Base-by-base conservation (phyloP, 2,113 vertebrate genomes). In the Dicentrarchus labrax region DNA sequence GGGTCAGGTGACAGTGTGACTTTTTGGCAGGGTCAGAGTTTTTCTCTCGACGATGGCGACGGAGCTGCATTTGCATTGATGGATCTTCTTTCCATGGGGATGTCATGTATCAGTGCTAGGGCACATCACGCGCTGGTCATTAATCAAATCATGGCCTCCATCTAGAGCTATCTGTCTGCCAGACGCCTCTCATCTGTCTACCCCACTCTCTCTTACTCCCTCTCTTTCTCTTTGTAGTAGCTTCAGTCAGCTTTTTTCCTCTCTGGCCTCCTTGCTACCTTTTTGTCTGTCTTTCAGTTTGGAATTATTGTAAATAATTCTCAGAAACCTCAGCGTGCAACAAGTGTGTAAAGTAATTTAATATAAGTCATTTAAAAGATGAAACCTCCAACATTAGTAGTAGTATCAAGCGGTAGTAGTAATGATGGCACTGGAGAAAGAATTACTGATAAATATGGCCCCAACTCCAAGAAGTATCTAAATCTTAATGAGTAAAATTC, bases 31-130 rank as follows among this genome's bases (percentile, higher is more conserved):
- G 88, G 80, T 89, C 68, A 74, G 77, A 74, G 87, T 86, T 92
- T 90, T 91, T 84, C 91, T 89, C 86, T 80, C 86, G 89, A 90
- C 48, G 88, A 85, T 36, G 67, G 76, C 64, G 80, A 87, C 86
- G 24, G 82, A 81, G 90, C 87, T 54, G 83, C 82, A 95, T 95
- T 95, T 95, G 95, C 95, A 95, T 95, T 91, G 93, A 94, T 93
- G 90, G 93, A 94, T 95, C 93, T 93, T 94, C 92, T 95, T 95
- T 95, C 94, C 93, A 93, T 93, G 89, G 80, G 80, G 86, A 93
- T 89, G 93, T 93, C 93, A 92, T 94, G 93, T 93, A 90, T 94
- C 92, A 89, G 85, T 88, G 91, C 88, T 79, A 76, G 82, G 87
- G 88, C 85, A 81, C 92, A 92, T 94, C 94, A 93, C 85, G 85